Conservation (phyloP, 2,797 vertebrate species). For the Acrossocheilus fasciatus region DNA sequence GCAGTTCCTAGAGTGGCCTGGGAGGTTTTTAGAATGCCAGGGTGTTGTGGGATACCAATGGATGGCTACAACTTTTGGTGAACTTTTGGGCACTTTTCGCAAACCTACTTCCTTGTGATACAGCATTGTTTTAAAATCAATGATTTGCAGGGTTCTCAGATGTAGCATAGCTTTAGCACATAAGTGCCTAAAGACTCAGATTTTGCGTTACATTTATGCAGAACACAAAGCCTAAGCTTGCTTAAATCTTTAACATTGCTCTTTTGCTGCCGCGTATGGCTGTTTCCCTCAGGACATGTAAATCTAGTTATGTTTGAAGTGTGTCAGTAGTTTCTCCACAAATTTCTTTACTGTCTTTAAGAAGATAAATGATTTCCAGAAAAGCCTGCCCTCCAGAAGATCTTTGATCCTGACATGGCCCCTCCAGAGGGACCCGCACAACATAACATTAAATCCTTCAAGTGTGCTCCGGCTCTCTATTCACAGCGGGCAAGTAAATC, state of each 20-base stretch:
- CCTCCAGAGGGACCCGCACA: slow-evolving; percentile 17
- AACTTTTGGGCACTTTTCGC: not conserved
- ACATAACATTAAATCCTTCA: slow-evolving; percentile 12
- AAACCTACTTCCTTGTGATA: not conserved
- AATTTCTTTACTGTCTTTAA: not conserved
- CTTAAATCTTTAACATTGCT: not conserved
- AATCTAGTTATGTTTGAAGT: slow-evolving; percentile 1
- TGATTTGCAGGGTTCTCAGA: not conserved
- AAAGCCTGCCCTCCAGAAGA: slow-evolving; percentile 19
- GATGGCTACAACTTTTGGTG: not conserved
- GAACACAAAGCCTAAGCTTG: not conserved
- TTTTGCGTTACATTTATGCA: too few species aligned
- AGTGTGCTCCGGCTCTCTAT: slow-evolving; percentile 7
- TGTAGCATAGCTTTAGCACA: not conserved
- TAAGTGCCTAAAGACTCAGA: not conserved
- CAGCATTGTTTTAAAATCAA: not conserved
- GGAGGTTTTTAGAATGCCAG: not conserved
- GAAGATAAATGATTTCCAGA: slow-evolving; percentile 19
- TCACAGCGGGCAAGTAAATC: not conserved
- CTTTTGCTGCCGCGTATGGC: not conserved
- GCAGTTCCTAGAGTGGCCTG: not conserved
- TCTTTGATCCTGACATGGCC: slow-evolving; percentile 7
- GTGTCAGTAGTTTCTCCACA: not conserved
- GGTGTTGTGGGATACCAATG: too few species aligned
- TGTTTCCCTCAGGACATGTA: slow-evolving; percentile 1